A percentile compares a stretch with the other conserved stretches of the same genome.
Evolutionary conservation across 2,113 vertebrate species (phyloP).

Genomic region (Orthonyx spaldingii): DNA sequence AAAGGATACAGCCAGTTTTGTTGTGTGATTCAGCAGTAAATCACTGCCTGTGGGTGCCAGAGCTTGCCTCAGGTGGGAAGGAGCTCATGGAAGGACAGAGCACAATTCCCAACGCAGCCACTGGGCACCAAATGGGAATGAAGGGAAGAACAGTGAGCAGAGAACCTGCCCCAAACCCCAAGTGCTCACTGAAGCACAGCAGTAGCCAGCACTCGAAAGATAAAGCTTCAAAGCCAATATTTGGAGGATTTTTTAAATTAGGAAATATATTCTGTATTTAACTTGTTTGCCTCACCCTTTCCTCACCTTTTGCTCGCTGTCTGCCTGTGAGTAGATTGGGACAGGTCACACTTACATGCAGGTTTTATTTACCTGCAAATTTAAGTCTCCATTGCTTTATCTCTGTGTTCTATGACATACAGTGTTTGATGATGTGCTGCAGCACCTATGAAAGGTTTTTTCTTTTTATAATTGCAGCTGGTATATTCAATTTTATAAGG

Average conservation of each 20-base stretch:
- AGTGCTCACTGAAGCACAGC: not conserved
- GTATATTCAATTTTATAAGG: not conserved
- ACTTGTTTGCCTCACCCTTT: not conserved
- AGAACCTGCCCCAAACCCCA: not conserved
- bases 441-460: not conserved
- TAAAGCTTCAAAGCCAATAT: not conserved
- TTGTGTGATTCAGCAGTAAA: not conserved
- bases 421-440: not conserved
- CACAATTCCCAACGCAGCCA: not conserved
- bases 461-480: not conserved
- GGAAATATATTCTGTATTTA: not conserved
- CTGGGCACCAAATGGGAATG: not conserved
- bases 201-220: not conserved
- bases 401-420: not conserved
- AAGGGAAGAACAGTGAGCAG: not conserved
- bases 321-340: not conserved
- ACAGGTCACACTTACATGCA: not conserved
- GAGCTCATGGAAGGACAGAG: not conserved
- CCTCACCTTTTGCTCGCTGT: not conserved
- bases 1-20: slow-evolving; percentile 17
- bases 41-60: not conserved
- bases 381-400: not conserved
- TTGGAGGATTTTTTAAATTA: not conserved
- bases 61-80: not conserved
- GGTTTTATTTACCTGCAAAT: not conserved